Evolutionary conservation across 2,113 vertebrate species (phyloP).

Genomic region (pig (Sus scrofa)): DNA sequence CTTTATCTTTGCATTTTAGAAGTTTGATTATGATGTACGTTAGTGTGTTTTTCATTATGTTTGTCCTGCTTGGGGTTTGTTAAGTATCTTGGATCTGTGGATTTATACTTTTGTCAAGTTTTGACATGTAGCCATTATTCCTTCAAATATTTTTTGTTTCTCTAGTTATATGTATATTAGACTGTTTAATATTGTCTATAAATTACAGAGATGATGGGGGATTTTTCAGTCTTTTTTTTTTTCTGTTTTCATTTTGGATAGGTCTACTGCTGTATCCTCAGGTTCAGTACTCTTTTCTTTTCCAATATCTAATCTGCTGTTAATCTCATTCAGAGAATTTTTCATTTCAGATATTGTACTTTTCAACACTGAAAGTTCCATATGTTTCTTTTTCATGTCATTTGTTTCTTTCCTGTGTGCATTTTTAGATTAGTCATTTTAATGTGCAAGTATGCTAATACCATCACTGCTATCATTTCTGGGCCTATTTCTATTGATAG

Average conservation of each 20-base stretch:
- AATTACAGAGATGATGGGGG: neutral
- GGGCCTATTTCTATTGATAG: neutral
- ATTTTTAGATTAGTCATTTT: neutral
- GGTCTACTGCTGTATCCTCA: neutral
- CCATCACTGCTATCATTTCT: neutral
- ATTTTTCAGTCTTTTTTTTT: neutral
- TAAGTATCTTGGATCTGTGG: neutral
- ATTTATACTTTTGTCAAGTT: neutral
- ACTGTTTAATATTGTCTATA: neutral
- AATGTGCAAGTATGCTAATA: neutral
- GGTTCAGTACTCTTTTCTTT: neutral
- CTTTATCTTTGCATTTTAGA: neutral
- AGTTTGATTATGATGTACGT: neutral
- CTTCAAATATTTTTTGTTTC: neutral
- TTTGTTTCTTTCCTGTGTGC: neutral
- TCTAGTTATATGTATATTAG: neutral
- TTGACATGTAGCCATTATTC: neutral
- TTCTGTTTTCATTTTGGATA: neutral
- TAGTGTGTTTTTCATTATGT: neutral
- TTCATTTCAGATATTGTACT: neutral
- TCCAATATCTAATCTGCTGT: neutral
- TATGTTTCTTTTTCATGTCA: neutral
- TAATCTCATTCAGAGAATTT: neutral
- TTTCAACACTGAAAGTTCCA: constrained; percentile 9
- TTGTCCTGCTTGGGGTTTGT: neutral